Evolutionary conservation across 2,888 invertebrate species (phyloP).

Genomic region (Aspidiotus destructor): DNA sequence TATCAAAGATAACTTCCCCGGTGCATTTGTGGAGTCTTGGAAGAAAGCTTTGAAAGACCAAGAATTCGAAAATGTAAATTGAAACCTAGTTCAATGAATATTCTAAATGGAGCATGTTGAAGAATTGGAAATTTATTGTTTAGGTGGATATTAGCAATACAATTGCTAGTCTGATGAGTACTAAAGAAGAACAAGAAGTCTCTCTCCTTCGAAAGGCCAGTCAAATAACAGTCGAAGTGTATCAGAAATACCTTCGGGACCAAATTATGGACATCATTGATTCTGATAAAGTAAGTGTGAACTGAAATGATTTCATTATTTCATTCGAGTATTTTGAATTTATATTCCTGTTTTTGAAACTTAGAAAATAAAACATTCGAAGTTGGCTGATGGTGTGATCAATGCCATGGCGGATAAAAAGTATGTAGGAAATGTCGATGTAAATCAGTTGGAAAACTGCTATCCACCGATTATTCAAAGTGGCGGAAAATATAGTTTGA

Average conservation of each 20-base stretch:
- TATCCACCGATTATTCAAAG: conserved; percentile 99
- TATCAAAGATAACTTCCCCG: conserved; percentile 84
- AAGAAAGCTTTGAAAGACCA: conserved; percentile 63
- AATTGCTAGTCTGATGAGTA: conserved; percentile 78
- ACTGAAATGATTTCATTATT: background rate
- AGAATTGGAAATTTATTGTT: background rate
- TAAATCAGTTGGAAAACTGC: conserved; percentile 87
- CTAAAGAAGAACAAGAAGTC: conserved; percentile 89
- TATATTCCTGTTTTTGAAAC: background rate
- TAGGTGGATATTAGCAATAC: conserved; percentile 71
- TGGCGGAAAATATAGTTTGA: conserved; percentile 93
- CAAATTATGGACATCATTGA: conserved; percentile 98
- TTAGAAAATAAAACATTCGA: conserved; percentile 90
- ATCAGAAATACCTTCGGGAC: conserved; percentile 90
- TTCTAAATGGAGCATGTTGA: background rate
- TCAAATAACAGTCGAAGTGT: conserved; percentile 85
- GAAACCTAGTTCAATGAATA: conserved; percentile 12
- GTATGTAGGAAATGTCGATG: conserved; percentile 83
- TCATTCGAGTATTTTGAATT: background rate
- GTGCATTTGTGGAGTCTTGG: conserved; percentile 90
- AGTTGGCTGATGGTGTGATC: conserved; percentile 93
- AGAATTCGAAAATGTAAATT: conserved; percentile 61
- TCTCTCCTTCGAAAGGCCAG: conserved; percentile 85
- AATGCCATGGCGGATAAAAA: conserved; percentile 89
- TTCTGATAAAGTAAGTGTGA: conserved; percentile 67